Evolutionary conservation across 2,888 invertebrate genomes (phyloP).

Genomic region (Bellardia pandia): DNA sequence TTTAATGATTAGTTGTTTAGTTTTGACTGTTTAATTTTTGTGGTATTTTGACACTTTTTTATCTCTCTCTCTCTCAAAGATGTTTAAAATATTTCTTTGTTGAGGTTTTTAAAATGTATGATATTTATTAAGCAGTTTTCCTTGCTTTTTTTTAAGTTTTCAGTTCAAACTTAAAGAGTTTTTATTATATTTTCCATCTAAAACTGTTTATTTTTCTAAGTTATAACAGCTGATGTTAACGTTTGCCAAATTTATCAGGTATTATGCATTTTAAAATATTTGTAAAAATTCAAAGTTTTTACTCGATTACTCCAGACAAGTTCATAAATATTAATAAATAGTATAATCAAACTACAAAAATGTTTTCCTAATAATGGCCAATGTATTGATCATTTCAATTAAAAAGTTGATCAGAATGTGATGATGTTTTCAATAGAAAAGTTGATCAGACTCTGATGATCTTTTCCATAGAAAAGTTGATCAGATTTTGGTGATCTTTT

Average conservation of each 20-base stretch:
- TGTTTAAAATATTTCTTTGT: constrained; percentile 33
- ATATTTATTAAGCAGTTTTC: constrained; percentile 44
- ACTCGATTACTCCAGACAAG: constrained; percentile 4
- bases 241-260: not conserved
- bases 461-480: not conserved
- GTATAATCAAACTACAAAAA: too few relatives aligned
- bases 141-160: constrained; percentile 5
- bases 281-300: not conserved
- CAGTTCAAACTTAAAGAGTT: not conserved
- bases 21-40: constrained; percentile 53
- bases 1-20: constrained; percentile 37
- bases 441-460: not conserved
- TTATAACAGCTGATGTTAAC: too few relatives aligned
- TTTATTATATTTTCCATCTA: not conserved
- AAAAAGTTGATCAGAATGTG: too few relatives aligned
- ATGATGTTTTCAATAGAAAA: not conserved
- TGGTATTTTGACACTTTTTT: constrained; percentile 52
- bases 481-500: not conserved
- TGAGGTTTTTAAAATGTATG: constrained; percentile 19
- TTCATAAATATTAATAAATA: not conserved
- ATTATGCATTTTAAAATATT: not conserved
- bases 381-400: too few relatives aligned
- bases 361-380: too few relatives aligned
- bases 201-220: not conserved
- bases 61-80: not conserved